Base-by-base conservation (phyloP, 1,140 invertebrate species). In the Achroia grisella region DNA sequence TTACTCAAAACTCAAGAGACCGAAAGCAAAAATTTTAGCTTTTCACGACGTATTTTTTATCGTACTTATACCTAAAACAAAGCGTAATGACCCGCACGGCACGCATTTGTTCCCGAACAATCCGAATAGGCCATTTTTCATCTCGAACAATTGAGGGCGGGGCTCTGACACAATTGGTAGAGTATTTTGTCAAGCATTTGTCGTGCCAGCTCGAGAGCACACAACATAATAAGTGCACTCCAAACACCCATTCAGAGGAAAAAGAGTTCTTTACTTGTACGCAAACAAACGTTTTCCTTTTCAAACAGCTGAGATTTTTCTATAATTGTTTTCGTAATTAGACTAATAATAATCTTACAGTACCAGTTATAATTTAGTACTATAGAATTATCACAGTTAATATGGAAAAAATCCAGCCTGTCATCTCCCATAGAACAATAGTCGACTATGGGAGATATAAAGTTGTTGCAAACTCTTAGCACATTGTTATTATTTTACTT, bases 121-220 rank as follows among this genome's bases (percentile, higher is more conserved):
- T 80, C 74, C 74, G 71, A 79, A 79, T 74, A 72, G 75, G 73
- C 76, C 75, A 84, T 84, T 84, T 82, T 84, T 84, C 78, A 84
- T 84, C 62, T 75, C 54, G 69, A 84, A 84, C 80, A 84, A 84
- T 84, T 77, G 80, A 71, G 72, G 80, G 80, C 78, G 80, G 75
- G 63, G 52, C 72, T 71, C 68, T 64, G 63, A 71, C 76, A 73
- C 74, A 82, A 84, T 80, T 75, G 74, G 76, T 71, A 76, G 74
- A 72, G 74, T 84, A 79, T 78, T 84, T 80, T 82, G 74, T 82
- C 78, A 76, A 82, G 74, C 70, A 73, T 72, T 84, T 80, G 80
- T 73, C 67, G 70, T 75, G 65, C 61, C 17, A 39, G 31, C 48
- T 65, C 54, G 62, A 62, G 65, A 54, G 64, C 52, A 65, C 52